These are phyloP conservation scores for Onychomys torridus DNA, from an alignment of 2,797 vertebrate genomes.

Conservation along the genomic window DNA sequence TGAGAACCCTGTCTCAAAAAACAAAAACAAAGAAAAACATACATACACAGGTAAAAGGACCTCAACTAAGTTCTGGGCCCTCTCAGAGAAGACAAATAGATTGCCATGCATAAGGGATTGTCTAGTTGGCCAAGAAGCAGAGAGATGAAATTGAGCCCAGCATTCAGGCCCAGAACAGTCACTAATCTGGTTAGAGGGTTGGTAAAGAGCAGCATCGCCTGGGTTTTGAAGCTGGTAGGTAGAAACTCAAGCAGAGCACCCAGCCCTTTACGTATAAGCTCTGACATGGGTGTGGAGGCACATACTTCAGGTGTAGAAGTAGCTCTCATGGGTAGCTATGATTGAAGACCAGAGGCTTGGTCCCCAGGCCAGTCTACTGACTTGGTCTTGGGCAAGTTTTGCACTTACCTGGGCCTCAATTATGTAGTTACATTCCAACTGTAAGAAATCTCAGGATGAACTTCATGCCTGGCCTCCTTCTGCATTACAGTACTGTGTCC, in stretches of 20 bases:
- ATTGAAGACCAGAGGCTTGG: background rate
- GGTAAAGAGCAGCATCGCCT: background rate
- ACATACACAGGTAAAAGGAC: background rate
- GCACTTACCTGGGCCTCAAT: background rate
- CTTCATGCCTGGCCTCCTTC: background rate
- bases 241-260: background rate
- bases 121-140: background rate
- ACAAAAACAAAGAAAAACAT: background rate
- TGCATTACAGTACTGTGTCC: background rate
- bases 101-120: background rate
- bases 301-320: background rate
- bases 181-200: background rate
- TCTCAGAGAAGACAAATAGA: background rate
- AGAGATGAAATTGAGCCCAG: background rate
- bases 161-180: background rate
- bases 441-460: background rate
- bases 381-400: background rate
- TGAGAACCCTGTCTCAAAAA: too few relatives aligned
- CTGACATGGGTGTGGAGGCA: background rate
- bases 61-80: background rate
- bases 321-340: background rate
- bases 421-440: background rate
- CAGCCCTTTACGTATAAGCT: background rate
- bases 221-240: background rate
- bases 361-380: background rate